phyloP scores from a whole-genome alignment of 2,888 invertebrate genomes.

The Drosophila pseudotalamancana region DNA sequence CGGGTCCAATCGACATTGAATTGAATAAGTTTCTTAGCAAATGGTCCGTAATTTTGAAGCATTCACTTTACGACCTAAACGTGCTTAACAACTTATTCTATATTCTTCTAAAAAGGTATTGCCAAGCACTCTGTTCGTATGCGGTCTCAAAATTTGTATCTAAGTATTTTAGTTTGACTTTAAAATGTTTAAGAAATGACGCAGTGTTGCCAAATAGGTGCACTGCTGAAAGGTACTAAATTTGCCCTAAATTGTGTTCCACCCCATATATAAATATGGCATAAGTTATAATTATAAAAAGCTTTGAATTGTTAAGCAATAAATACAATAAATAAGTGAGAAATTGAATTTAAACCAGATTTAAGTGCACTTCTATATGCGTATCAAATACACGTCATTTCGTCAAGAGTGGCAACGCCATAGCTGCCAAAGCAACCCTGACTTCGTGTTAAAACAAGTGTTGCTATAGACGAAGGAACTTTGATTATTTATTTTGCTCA shows the following conservation, averaged over 20 bases:
- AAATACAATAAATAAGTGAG: too few relatives aligned
- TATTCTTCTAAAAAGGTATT: neutral
- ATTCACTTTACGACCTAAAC: neutral
- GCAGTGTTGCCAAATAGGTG: constrained; percentile 6
- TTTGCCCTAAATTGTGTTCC: neutral
- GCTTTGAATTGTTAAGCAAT: neutral
- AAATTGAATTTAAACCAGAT: neutral
- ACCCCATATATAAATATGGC: neutral
- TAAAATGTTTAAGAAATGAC: neutral
- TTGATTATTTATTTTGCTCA: constrained; percentile 57
- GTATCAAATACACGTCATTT: constrained; percentile 56
- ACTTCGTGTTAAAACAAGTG: constrained; percentile 57
- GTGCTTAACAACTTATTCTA: neutral
- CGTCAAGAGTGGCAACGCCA: constrained; percentile 51
- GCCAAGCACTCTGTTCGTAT: neutral
- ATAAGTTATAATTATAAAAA: neutral
- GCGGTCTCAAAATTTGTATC: neutral
- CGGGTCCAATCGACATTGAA: constrained; percentile 1
- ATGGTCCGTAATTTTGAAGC: too few relatives aligned
- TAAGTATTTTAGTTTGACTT: neutral
- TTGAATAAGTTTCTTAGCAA: neutral
- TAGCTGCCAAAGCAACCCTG: constrained; percentile 53
- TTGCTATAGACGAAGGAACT: constrained; percentile 53
- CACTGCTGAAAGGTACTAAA: constrained; percentile 17
- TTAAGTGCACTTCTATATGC: neutral